Base-by-base conservation (phyloP, 2,113 vertebrate species). In the Lanius collurio region DNA sequence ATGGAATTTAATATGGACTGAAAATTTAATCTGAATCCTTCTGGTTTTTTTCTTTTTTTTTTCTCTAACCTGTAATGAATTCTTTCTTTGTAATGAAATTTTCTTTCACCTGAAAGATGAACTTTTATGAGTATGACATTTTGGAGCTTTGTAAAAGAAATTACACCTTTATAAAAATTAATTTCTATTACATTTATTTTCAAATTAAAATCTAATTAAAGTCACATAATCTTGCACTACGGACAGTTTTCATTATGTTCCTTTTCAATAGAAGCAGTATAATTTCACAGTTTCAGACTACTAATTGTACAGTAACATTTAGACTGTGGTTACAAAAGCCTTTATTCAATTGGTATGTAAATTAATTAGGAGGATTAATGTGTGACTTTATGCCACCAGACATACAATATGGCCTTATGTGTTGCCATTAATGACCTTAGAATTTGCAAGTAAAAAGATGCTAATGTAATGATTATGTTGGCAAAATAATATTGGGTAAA, bases 341-440 rank as follows among this genome's bases (percentile, higher is more conserved):
- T 86, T 94, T 90, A 69, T 95, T 91, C 73, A 73, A 28, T 90
- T 57, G 52, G 18, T 86, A 37, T 73, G 27, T 90, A 94, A 97
- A 97, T 97, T 95, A 97, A 95, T 94, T 95, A 93, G 13, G 13
- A 55, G 39, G 50, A 92, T 95, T 96, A 91, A 91, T 91, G 44
- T 87, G 37, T 87, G 68, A 86, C 80, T 68, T 74, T 47, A 83
- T 90, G 30, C 20, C 81, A 84, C 37, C 53, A 71, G 92, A 86
- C 33, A 69, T 89, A 89, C 12, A 52, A 71, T 78, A 74, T 68
- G 59, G 83, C 35, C 70, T 89, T 89, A 93, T 28, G 56, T 8
- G 57, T 86, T 86, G 44, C 15, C 33, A 83, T n/a, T 68, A 69
- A 81, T 83, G n/a, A 94, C 62, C 75, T 79, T 81, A 74, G 55